A percentile compares a stretch with the other conserved stretches of the same genome.
These are phyloP conservation scores for Procambarus clarkii DNA, from an alignment of 1,140 invertebrate genomes.

Conservation along the genomic window DNA sequence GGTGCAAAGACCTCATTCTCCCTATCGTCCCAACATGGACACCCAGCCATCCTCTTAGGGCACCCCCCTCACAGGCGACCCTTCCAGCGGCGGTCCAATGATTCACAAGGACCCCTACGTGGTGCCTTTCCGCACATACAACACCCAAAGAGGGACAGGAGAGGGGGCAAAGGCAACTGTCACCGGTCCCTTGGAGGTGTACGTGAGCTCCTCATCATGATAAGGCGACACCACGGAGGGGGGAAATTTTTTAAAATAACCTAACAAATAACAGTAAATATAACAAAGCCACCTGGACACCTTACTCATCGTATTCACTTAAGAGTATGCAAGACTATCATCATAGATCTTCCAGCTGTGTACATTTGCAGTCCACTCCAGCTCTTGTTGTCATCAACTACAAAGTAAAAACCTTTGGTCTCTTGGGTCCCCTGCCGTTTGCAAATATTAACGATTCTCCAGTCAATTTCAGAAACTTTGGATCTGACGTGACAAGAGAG, in stretches of 20 bases:
- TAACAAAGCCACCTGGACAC: conserved; percentile 59
- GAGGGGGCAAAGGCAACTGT: too few relatives aligned
- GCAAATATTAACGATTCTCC: conserved; percentile 57
- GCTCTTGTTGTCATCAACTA: conserved; percentile 64
- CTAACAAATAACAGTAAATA: conserved; percentile 34
- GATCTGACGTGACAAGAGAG: conserved; percentile 50
- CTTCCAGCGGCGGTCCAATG: too few relatives aligned
- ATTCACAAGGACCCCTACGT: too few relatives aligned
- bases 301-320: conserved; percentile 51
- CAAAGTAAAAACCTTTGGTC: conserved; percentile 68
- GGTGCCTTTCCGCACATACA: too few relatives aligned
- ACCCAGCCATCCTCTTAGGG: too few relatives aligned
- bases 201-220: not conserved
- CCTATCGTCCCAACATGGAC: too few relatives aligned
- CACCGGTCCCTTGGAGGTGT: too few relatives aligned
- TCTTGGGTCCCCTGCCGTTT: conserved; percentile 54
- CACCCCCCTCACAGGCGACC: too few relatives aligned
- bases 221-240: not conserved
- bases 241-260: not conserved
- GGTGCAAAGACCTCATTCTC: too few relatives aligned
- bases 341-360: conserved; percentile 39
- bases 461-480: conserved; percentile 59
- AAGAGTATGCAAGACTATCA: conserved; percentile 49
- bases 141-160: too few relatives aligned
- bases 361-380: conserved; percentile 59